Percentiles rank a stretch among this genome's conserved stretches.
phyloP scores from a whole-genome alignment of 1,140 invertebrate genomes.

The Heliconius eleuchia region DNA sequence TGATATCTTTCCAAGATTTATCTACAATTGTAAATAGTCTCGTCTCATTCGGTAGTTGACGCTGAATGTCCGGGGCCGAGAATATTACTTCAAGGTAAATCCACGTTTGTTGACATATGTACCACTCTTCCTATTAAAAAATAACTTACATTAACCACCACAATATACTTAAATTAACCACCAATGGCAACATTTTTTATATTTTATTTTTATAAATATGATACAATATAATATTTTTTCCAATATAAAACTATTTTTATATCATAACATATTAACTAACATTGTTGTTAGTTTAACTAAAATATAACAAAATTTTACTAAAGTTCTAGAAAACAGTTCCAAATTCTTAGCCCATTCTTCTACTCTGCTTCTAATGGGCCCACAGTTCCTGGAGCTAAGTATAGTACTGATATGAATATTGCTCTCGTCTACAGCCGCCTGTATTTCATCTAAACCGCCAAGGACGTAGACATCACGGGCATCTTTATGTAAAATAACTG shows the following conservation, averaged over 20 bases:
- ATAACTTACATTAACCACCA: background rate
- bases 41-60: slow-evolving; percentile 92
- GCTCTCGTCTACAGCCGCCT: slow-evolving; percentile 90
- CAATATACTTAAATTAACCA: too few relatives aligned
- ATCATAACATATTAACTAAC: too few relatives aligned
- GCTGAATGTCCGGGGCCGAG: slow-evolving; percentile 93
- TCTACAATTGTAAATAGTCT: slow-evolving; percentile 92
- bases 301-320: slow-evolving; percentile 79
- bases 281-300: background rate
- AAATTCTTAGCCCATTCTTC: slow-evolving; percentile 90
- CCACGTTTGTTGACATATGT: slow-evolving; percentile 91
- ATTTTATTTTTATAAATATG: background rate
- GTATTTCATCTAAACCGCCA: slow-evolving; percentile 91
- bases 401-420: slow-evolving; percentile 93
- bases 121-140: slow-evolving; percentile 89
- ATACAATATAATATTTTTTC: background rate
- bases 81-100: slow-evolving; percentile 94
- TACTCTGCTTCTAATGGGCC: slow-evolving; percentile 89
- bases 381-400: slow-evolving; percentile 90
- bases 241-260: too few relatives aligned
- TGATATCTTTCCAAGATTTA: slow-evolving; percentile 93
- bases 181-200: background rate
- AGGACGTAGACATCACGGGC: slow-evolving; percentile 91
- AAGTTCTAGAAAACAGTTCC: slow-evolving; percentile 88
- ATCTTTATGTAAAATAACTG: slow-evolving; percentile 89